A percentile compares a stretch with the other conserved stretches of the same genome.
These are phyloP conservation scores for Sphinx pinastri DNA, from an alignment of 2,888 invertebrate genomes.

Conservation along the genomic window DNA sequence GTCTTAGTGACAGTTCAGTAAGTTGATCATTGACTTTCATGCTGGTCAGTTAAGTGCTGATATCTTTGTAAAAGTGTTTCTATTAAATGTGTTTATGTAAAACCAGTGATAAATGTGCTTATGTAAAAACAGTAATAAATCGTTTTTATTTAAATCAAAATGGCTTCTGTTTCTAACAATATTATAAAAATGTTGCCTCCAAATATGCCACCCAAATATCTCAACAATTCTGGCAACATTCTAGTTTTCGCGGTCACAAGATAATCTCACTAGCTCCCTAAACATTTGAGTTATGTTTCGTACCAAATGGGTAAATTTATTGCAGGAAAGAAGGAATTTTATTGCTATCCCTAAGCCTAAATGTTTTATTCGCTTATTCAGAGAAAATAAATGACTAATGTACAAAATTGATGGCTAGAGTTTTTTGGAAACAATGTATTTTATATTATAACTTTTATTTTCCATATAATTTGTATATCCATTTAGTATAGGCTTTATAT, in stretches of 20 bases:
- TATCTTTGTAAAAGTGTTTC: too few relatives aligned
- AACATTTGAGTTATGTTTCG: conserved; percentile 23
- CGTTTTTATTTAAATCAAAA: too few relatives aligned
- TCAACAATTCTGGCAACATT: neutral
- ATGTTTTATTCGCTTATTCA: conserved; percentile 29
- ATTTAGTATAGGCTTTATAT: too few relatives aligned
- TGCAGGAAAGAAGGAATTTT: conserved; percentile 24
- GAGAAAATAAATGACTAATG: conserved; percentile 27
- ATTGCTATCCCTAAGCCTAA: conserved; percentile 18
- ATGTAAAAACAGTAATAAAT: too few relatives aligned
- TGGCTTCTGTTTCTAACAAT: too few relatives aligned
- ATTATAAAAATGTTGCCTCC: too few relatives aligned
- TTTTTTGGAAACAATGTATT: conserved; percentile 1
- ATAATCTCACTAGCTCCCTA: conserved; percentile 6
- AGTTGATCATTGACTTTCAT: too few relatives aligned
- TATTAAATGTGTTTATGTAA: too few relatives aligned
- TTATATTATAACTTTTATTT: neutral
- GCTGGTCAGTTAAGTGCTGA: too few relatives aligned
- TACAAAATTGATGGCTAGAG: conserved; percentile 18
- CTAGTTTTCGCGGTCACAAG: neutral
- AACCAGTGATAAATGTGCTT: too few relatives aligned
- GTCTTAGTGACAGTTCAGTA: too few relatives aligned
- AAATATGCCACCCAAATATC: neutral
- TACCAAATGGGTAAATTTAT: conserved; percentile 22
- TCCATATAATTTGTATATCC: too few relatives aligned